These are phyloP conservation scores for Hydrozoanthus gracilis DNA, from an alignment of 92 coral and sea anemone genomes.

Conservation along the genomic window DNA sequence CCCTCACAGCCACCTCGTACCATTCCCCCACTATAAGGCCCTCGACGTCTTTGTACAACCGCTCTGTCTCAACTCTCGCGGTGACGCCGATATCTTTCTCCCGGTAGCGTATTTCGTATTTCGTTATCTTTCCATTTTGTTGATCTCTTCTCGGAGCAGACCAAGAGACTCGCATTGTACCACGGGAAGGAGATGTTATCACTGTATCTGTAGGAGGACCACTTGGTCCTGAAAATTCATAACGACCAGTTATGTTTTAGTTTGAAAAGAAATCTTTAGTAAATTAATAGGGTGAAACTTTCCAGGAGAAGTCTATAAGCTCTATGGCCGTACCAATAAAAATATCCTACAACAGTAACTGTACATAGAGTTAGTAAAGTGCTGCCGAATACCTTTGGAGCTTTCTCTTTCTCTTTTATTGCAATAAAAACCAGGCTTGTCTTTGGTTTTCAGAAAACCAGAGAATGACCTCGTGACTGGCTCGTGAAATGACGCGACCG, in stretches of 20 bases:
- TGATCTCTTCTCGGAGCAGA: slow-evolving; percentile 42
- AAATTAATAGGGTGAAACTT: too few species aligned
- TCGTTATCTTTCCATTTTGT: slow-evolving; percentile 34
- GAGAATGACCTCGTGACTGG: too few species aligned
- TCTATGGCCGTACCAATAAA: too few species aligned
- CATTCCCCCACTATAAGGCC: slow-evolving; percentile 30
- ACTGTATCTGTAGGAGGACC: slow-evolving; percentile 44
- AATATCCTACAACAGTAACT: too few species aligned
- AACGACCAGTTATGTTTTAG: background rate
- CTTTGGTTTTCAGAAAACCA: too few species aligned
- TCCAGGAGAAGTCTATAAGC: too few species aligned
- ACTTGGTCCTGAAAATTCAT: slow-evolving; percentile 20
- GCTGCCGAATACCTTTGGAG: too few species aligned
- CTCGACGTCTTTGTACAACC: slow-evolving; percentile 37
- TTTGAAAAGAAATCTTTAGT: too few species aligned
- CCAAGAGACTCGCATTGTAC: slow-evolving; percentile 39
- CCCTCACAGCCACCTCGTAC: slow-evolving; percentile 46
- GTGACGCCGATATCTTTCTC: slow-evolving; percentile 32
- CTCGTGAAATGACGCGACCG: too few species aligned
- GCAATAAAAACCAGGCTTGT: too few species aligned
- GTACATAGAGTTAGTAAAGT: too few species aligned
- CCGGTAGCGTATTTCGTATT: slow-evolving; percentile 36
- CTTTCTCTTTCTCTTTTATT: too few species aligned
- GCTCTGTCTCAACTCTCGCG: slow-evolving; percentile 23
- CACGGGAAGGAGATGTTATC: slow-evolving; percentile 46